phyloP scores from a whole-genome alignment of 2,113 vertebrate genomes.

The Tapirus terrestris region DNA sequence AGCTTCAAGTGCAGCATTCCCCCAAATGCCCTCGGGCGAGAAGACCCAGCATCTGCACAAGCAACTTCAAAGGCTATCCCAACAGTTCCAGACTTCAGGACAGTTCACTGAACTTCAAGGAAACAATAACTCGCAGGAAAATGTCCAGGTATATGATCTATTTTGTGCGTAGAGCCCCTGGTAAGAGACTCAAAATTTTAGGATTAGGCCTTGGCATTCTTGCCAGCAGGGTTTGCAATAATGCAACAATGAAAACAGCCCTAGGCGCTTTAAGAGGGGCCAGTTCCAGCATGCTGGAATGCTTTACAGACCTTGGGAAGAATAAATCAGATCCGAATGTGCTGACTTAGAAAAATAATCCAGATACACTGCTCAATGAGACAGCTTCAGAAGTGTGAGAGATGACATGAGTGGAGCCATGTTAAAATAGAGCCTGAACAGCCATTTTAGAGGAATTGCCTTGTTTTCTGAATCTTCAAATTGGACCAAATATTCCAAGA shows the following conservation, averaged over 20 bases:
- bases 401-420: too few species aligned
- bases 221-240: neutral
- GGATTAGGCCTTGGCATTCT: neutral
- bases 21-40: neutral
- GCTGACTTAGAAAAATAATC: neutral
- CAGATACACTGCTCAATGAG: neutral
- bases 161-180: neutral
- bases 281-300: neutral
- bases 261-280: neutral
- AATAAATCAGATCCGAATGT: neutral
- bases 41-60: neutral
- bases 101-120: neutral
- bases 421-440: too few species aligned
- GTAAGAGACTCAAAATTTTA: neutral
- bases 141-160: neutral
- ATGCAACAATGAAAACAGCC: neutral
- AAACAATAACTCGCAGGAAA: neutral
- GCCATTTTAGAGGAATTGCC: too few species aligned
- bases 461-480: too few species aligned
- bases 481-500: too few species aligned
- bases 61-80: neutral
- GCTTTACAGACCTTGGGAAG: neutral
- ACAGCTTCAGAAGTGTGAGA: neutral
- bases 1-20: neutral
- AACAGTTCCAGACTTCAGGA: neutral